A percentile compares a stretch with the other conserved stretches of the same genome.
Conservation (phyloP, 2,797 vertebrate species). For the Choloepus didactylus region DNA sequence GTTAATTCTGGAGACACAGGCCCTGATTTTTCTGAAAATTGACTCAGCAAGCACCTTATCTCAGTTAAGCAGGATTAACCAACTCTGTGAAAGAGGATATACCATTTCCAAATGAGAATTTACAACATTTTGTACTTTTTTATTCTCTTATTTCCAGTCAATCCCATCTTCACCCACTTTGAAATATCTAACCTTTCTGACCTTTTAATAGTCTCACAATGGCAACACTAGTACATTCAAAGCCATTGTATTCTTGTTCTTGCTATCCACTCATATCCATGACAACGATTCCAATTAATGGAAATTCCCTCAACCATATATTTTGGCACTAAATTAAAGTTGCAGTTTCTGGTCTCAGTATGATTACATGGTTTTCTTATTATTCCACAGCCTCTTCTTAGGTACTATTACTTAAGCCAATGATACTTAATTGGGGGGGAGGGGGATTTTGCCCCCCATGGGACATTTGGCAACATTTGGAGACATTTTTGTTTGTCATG, state of each 20-base stretch:
- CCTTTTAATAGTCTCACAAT: background rate
- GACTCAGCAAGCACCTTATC: background rate
- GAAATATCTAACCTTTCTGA: constrained; percentile 25
- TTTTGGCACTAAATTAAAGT: constrained; percentile 63
- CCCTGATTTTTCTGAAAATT: constrained; percentile 18
- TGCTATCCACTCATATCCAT: background rate
- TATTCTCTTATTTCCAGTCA: background rate
- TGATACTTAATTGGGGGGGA: background rate
- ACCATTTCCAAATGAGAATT: constrained; percentile 43
- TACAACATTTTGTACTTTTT: constrained; percentile 23
- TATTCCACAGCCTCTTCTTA: background rate
- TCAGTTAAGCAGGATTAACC: background rate
- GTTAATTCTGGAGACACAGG: background rate
- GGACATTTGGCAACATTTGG: background rate
- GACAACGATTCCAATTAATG: constrained; percentile 57
- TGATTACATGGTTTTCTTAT: background rate
- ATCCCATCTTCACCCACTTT: background rate
- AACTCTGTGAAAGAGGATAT: background rate
- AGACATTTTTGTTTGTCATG: background rate
- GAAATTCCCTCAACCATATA: constrained; percentile 49
- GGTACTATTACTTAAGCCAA: background rate
- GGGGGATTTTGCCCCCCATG: background rate
- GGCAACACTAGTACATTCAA: background rate
- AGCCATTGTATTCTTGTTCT: constrained; percentile 28
- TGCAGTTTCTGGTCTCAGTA: constrained; percentile 39